Percentiles rank a stretch among this genome's conserved stretches.
phyloP scores from a whole-genome alignment of 1,140 invertebrate species.

The Microplitis demolitor region DNA sequence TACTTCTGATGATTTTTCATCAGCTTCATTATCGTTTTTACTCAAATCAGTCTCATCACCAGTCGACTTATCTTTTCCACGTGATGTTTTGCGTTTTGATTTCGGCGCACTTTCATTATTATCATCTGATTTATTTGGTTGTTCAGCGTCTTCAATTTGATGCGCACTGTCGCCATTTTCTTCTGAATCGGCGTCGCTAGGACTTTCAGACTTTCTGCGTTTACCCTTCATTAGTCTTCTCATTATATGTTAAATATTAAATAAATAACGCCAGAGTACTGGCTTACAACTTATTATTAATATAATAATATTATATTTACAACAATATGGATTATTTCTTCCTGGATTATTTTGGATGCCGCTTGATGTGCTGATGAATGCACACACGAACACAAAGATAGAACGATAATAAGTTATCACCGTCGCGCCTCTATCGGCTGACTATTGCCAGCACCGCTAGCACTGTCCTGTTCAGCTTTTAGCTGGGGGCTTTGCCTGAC shows the following conservation, averaged over 20 bases:
- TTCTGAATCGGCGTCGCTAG: conserved; percentile 48
- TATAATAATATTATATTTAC: too few relatives aligned
- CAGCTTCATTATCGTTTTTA: conserved; percentile 1
- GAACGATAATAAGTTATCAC: too few relatives aligned
- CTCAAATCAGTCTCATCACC: conserved; percentile 10
- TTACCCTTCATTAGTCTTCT: conserved; percentile 42
- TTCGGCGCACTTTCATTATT: conserved; percentile 28
- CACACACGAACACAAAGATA: too few relatives aligned
- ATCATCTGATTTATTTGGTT: conserved; percentile 17
- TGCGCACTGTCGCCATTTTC: conserved; percentile 49
- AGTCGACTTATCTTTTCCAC: conserved; percentile 18
- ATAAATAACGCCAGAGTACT: background rate
- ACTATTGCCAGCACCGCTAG: too few relatives aligned
- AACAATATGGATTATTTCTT: too few relatives aligned
- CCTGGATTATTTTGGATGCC: too few relatives aligned
- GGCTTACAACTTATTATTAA: too few relatives aligned
- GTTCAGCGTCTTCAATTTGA: conserved; percentile 17
- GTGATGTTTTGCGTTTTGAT: conserved; percentile 17
- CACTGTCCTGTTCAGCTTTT: too few relatives aligned
- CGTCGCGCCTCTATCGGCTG: too few relatives aligned
- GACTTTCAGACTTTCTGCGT: conserved; percentile 48
- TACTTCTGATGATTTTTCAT: conserved; percentile 1
- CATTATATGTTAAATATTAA: conserved; percentile 13
- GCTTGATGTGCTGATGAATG: too few relatives aligned
- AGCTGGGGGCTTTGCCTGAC: too few relatives aligned